These are phyloP conservation scores for Heterochromis multidens DNA, from an alignment of 2,113 vertebrate genomes.

Conservation along the genomic window DNA sequence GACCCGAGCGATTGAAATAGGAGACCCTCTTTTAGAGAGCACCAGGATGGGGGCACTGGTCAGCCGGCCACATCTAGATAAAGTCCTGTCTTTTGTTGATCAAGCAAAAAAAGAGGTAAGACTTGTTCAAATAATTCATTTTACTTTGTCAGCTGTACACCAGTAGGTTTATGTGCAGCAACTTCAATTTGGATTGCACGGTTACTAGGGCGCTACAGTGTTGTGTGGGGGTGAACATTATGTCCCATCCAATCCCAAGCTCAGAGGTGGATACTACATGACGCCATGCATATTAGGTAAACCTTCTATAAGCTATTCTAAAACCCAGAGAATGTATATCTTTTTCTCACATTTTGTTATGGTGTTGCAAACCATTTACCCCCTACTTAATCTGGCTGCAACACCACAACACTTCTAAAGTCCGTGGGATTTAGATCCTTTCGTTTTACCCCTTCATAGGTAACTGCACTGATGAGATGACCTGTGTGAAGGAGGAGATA, in stretches of 20 bases:
- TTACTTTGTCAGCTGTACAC: not conserved
- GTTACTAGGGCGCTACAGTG: slow-evolving; percentile 85
- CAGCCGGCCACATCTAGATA: slow-evolving; percentile 84
- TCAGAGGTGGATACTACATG: slow-evolving; percentile 91
- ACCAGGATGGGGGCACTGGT: slow-evolving; percentile 95
- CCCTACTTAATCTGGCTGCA: not conserved
- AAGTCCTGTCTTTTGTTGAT: slow-evolving; percentile 85
- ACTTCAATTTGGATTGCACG: not conserved
- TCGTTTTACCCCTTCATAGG: slow-evolving; percentile 61
- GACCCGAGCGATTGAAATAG: slow-evolving; percentile 85
- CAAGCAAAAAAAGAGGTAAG: slow-evolving; percentile 86
- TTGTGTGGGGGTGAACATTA: slow-evolving; percentile 87
- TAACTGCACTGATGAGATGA: slow-evolving; percentile 90
- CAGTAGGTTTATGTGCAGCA: not conserved
- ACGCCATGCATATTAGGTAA: slow-evolving; percentile 89
- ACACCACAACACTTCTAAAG: not conserved
- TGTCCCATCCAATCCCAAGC: slow-evolving; percentile 82
- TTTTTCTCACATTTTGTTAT: not conserved
- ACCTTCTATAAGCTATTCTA: not conserved
- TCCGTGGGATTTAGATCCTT: not conserved
- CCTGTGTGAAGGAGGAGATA: slow-evolving; percentile 94
- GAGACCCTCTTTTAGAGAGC: slow-evolving; percentile 87
- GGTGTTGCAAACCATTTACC: not conserved
- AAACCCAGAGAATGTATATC: not conserved
- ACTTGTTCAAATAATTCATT: not conserved